phyloP scores from a whole-genome alignment of 2,797 vertebrate species.

The Chiloscyllium punctatum region DNA sequence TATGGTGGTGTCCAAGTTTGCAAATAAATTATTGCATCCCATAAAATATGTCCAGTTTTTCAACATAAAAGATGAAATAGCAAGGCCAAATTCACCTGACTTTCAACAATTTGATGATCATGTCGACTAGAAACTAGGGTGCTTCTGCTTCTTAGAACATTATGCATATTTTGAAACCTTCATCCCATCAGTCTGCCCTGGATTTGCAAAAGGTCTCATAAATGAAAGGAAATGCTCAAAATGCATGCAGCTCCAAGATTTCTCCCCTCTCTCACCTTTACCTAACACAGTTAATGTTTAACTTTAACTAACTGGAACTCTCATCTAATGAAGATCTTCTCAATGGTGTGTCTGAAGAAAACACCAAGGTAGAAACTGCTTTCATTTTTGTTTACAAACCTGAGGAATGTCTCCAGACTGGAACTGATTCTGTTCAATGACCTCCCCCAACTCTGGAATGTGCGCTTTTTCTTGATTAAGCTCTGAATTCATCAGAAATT shows the following conservation, averaged over 20 bases:
- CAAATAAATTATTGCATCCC: constrained; percentile 36
- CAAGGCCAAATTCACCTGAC: neutral
- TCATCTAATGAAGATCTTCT: neutral
- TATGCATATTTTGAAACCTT: neutral
- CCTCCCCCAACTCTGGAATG: neutral
- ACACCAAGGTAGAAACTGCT: neutral
- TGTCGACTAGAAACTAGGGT: neutral
- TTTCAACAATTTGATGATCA: neutral
- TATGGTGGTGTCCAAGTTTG: no score
- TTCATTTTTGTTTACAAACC: neutral
- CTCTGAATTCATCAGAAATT: constrained; percentile 57
- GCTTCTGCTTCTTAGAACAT: no score
- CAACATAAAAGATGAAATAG: neutral
- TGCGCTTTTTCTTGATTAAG: neutral
- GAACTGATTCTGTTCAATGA: neutral
- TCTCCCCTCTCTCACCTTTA: neutral
- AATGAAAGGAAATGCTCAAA: neutral
- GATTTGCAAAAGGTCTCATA: neutral
- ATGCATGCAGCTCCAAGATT: neutral
- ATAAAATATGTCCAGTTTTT: constrained; percentile 45
- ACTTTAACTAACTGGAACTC: neutral
- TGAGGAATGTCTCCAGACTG: neutral
- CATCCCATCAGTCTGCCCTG: neutral
- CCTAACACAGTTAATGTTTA: neutral
- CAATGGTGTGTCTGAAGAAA: neutral